Percentiles rank a stretch among this genome's conserved stretches.
Conservation (phyloP, 2,888 invertebrate species). For the Ditylenchus weischeri region DNA sequence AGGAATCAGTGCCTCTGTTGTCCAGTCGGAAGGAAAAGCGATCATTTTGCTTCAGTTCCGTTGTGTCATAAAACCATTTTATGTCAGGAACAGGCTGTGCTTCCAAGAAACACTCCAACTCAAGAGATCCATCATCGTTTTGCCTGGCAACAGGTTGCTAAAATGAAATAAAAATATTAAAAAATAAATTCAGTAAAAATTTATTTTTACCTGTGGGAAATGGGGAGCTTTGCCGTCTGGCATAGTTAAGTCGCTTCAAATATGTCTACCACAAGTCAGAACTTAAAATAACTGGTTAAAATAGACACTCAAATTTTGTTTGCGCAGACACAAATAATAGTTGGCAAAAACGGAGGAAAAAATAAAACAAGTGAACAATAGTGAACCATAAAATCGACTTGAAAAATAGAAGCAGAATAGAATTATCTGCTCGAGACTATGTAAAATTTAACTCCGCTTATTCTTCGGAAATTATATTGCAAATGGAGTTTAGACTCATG, state of each 20-base stretch:
- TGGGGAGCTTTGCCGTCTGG: slow-evolving; percentile 59
- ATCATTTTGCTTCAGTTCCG: slow-evolving; percentile 49
- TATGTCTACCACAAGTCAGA: slow-evolving; percentile 1
- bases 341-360: not conserved
- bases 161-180: too few species aligned
- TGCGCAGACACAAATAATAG: too few species aligned
- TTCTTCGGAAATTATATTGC: not conserved
- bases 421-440: not conserved
- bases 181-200: too few species aligned
- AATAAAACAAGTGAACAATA: slow-evolving; percentile 6
- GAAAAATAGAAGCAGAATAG: not conserved
- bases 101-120: slow-evolving; percentile 59
- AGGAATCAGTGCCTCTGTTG: slow-evolving; percentile 56
- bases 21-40: slow-evolving; percentile 53
- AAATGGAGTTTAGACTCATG: too few species aligned
- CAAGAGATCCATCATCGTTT: slow-evolving; percentile 59
- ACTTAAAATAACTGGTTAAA: not conserved
- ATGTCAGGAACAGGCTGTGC: slow-evolving; percentile 57
- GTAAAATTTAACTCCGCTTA: not conserved
- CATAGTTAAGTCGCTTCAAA: slow-evolving; percentile 35
- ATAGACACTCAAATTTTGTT: not conserved
- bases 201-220: slow-evolving; percentile 49
- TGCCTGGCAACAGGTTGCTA: slow-evolving; percentile 58
- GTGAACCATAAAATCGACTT: slow-evolving; percentile 1
- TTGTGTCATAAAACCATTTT: slow-evolving; percentile 59